phyloP scores from a whole-genome alignment of 2,888 invertebrate genomes.

The Athetis lepigone region DNA sequence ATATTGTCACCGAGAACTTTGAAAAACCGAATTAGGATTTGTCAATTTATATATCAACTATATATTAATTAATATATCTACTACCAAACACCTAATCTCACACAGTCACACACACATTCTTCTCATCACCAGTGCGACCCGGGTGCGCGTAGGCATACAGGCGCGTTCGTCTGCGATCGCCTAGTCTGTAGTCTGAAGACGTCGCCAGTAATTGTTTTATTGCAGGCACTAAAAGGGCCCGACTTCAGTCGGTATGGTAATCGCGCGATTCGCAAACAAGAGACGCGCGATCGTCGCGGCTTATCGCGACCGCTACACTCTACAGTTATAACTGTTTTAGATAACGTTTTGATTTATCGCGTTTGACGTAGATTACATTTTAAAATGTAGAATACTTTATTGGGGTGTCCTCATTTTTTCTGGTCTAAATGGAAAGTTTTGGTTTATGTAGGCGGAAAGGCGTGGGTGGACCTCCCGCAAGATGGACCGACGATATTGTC shows the following conservation, averaged over 20 bases:
- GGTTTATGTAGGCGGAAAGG: neutral
- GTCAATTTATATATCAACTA: no score
- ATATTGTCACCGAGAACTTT: no score
- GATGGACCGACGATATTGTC: no score
- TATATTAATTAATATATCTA: no score
- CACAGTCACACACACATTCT: conserved; percentile 19
- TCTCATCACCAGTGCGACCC: conserved; percentile 10
- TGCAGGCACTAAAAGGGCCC: conserved; percentile 65
- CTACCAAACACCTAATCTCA: conserved; percentile 3
- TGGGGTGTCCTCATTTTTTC: neutral
- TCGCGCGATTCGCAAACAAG: conserved; percentile 76
- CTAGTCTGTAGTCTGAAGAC: conserved; percentile 54
- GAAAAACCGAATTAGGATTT: no score
- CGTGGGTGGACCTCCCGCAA: no score
- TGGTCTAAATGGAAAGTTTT: neutral
- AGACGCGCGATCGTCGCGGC: conserved; percentile 57
- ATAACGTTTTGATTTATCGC: conserved; percentile 62
- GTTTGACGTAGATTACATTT: conserved; percentile 16
- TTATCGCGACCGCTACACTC: conserved; percentile 56
- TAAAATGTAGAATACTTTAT: neutral
- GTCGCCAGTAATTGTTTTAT: conserved; percentile 67
- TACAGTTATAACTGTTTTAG: conserved; percentile 57
- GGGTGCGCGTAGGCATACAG: conserved; percentile 30
- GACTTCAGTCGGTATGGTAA: conserved; percentile 67
- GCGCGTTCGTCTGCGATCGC: conserved; percentile 41